A percentile compares a stretch with the other conserved stretches of the same genome.
phyloP scores from a whole-genome alignment of 1,140 invertebrate genomes.

The Neodiprion fabricii region DNA sequence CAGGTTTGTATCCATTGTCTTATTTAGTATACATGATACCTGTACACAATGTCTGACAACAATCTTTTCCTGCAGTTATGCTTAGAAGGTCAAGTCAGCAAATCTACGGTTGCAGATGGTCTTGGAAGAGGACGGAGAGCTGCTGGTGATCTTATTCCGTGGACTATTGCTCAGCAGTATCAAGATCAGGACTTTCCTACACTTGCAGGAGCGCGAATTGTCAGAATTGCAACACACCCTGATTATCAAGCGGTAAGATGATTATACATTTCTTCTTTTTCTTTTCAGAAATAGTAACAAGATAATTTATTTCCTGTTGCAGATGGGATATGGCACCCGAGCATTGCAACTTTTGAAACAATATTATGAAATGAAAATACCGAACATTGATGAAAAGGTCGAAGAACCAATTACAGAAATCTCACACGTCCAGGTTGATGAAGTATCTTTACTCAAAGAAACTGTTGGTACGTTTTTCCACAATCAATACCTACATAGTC shows the following conservation, averaged over 20 bases:
- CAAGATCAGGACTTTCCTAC: constrained; percentile 93
- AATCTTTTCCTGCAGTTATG: constrained; percentile 70
- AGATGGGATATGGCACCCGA: constrained; percentile 95
- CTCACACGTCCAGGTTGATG: constrained; percentile 62
- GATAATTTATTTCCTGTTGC: constrained; percentile 39
- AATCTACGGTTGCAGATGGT: constrained; percentile 77
- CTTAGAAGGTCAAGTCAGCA: constrained; percentile 93
- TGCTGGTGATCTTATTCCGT: constrained; percentile 96
- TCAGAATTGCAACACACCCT: constrained; percentile 97
- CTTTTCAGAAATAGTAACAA: constrained; percentile 18
- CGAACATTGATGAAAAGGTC: constrained; percentile 69
- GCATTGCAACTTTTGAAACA: constrained; percentile 84
- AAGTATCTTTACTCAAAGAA: constrained; percentile 69
- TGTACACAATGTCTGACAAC: not conserved
- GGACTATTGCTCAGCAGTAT: constrained; percentile 97
- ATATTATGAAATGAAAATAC: constrained; percentile 89
- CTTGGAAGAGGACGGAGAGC: constrained; percentile 87
- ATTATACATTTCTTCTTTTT: constrained; percentile 8
- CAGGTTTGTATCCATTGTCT: constrained; percentile 66
- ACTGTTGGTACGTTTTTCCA: constrained; percentile 58
- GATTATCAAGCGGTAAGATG: constrained; percentile 87
- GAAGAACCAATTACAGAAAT: constrained; percentile 58
- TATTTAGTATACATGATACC: not conserved
- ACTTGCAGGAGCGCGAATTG: constrained; percentile 89
- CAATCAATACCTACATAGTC: constrained; percentile 3